These are phyloP conservation scores for Idaea biselata DNA, from an alignment of 2,888 invertebrate genomes.

Conservation along the genomic window DNA sequence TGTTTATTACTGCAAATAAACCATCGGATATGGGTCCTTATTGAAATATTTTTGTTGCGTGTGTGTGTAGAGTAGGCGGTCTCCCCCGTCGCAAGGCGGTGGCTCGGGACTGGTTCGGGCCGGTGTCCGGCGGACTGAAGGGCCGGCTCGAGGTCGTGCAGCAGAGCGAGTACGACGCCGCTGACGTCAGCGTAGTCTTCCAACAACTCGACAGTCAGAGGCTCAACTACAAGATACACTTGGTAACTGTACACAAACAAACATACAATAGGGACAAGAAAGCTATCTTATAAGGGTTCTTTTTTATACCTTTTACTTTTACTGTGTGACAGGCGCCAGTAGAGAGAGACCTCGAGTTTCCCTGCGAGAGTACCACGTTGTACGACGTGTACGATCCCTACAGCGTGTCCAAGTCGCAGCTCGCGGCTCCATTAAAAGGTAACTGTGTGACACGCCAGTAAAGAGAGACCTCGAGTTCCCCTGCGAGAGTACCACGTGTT, in stretches of 20 bases:
- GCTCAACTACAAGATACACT: slow-evolving; percentile 89
- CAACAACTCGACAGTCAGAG: slow-evolving; percentile 84
- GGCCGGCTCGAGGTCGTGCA: slow-evolving; percentile 92
- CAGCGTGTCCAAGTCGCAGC: slow-evolving; percentile 82
- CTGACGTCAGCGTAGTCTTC: slow-evolving; percentile 88
- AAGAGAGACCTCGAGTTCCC: too few species aligned
- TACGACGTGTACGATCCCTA: slow-evolving; percentile 94
- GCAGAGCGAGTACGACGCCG: slow-evolving; percentile 91
- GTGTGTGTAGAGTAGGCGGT: slow-evolving; percentile 83
- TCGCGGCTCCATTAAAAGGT: slow-evolving; percentile 81
- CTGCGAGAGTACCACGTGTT: too few species aligned
- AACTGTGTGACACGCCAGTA: slow-evolving; percentile 7
- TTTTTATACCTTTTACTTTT: not conserved
- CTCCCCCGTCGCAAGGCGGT: slow-evolving; percentile 91
- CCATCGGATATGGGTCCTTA: too few species aligned
- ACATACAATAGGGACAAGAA: not conserved
- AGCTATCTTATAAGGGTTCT: not conserved
- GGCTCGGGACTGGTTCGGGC: slow-evolving; percentile 91
- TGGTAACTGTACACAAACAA: slow-evolving; percentile 74
- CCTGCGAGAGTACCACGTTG: slow-evolving; percentile 90
- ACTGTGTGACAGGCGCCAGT: slow-evolving; percentile 84
- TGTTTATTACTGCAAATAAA: too few species aligned
- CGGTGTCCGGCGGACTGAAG: slow-evolving; percentile 84
- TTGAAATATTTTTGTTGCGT: too few species aligned
- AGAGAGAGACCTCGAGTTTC: slow-evolving; percentile 90